Base-by-base conservation (phyloP, 2,888 invertebrate genomes). In the Lycocerus yunnanus region DNA sequence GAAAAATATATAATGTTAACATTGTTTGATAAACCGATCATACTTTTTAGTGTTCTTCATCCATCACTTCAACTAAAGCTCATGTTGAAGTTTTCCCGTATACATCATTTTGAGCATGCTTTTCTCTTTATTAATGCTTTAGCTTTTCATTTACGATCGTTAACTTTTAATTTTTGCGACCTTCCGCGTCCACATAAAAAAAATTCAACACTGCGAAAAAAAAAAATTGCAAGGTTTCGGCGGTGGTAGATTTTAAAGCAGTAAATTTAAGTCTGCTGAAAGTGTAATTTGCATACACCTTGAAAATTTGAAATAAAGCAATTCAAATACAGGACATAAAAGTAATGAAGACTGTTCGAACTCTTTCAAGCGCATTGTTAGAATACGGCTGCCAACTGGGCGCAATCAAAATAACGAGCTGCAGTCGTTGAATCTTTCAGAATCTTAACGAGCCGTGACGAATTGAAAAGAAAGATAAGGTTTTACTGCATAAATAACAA, bases 381-480 rank as follows among this genome's bases (percentile, higher is more conserved):
- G 61, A 70, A 66, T 71, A 71, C 69, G 27, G 69, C 67, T 72
- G 71, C 71, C 75, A 75, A 75, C 69, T 71, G 71, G 72, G 75
- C 75, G 72, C 75, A 75, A 75, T 75, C 75, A 75, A 75, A 75
- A 75, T 75, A 75, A 75, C 75, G 75, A 75, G 75, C 72, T 75
- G 75, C 72, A 75, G 72, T 75, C 75, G 66, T 65, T 73, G 72
- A 69, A 72, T 69, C 70, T 75, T 75, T 75, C 75, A 69, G 66
- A 72, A 72, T 60, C 66, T 72, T 75, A 75, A 75, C 75, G 75
- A 75, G 72, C 72, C 75, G 58, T 72, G 61, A 65, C 72, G 69
- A 72, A 75, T 72, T 72, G 75, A 65, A 72, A 74, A 68, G 60
- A 74, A 70, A 70, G 67, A 58, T 63, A 63, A 63, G 61, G 61